These are phyloP conservation scores for Urocitellus parryii DNA, from an alignment of 2,113 vertebrate species.

Conservation along the genomic window DNA sequence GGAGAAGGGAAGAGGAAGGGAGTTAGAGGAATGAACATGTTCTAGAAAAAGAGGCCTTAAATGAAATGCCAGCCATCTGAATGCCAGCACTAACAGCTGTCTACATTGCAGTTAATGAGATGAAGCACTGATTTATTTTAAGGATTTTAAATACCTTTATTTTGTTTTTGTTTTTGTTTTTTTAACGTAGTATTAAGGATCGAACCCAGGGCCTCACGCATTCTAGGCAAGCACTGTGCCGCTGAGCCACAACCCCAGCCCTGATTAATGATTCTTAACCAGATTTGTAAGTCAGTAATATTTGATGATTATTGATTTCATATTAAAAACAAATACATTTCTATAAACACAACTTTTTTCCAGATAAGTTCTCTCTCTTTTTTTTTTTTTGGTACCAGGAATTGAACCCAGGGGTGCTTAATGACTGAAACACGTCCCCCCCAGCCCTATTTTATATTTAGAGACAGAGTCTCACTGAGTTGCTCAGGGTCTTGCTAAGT, in stretches of 20 bases:
- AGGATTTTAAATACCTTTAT: background rate
- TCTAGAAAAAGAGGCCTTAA: background rate
- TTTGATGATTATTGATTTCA: background rate
- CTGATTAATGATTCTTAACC: background rate
- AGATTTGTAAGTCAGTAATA: constrained; percentile 24
- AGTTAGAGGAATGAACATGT: background rate
- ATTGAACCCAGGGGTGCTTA: too few relatives aligned
- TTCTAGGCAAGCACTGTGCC: too few relatives aligned
- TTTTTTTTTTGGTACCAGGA: too few relatives aligned
- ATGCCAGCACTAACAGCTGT: background rate
- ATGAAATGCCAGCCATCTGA: background rate
- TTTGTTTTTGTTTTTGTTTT: too few relatives aligned
- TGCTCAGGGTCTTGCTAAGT: too few relatives aligned
- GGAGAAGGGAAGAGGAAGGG: background rate
- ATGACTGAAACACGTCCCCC: too few relatives aligned
- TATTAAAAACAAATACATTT: constrained; percentile 51
- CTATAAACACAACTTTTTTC: background rate
- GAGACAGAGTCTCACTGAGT: too few relatives aligned
- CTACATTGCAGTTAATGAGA: background rate
- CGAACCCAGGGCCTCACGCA: too few relatives aligned
- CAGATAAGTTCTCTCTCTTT: too few relatives aligned
- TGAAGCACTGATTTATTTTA: background rate
- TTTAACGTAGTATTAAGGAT: too few relatives aligned
- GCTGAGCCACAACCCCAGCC: too few relatives aligned
- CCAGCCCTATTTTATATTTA: too few relatives aligned